Percentiles rank a stretch among this genome's conserved stretches.
Conservation (phyloP, 2,797 vertebrate genomes). For the Anguilla anguilla region DNA sequence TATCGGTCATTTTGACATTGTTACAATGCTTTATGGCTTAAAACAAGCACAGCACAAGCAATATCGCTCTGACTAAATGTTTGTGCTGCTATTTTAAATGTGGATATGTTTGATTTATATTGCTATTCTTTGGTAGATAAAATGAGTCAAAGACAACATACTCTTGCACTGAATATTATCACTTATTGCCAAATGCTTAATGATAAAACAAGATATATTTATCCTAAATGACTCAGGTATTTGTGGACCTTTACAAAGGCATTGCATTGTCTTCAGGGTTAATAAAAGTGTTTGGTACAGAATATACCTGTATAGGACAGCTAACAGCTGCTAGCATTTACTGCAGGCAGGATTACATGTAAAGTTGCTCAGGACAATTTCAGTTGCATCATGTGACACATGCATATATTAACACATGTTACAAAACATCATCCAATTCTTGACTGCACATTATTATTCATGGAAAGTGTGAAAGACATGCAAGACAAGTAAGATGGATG, state of each 20-base stretch:
- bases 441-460: no score
- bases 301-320: background rate
- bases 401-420: no score
- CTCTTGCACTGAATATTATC: background rate
- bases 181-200: background rate
- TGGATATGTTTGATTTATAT: background rate
- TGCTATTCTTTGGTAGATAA: background rate
- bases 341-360: background rate
- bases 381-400: background rate
- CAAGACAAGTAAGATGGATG: no score
- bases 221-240: background rate
- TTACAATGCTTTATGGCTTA: background rate
- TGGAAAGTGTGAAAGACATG: no score
- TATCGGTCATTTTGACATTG: constrained; percentile 4
- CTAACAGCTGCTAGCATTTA: background rate
- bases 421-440: no score
- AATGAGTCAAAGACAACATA: background rate
- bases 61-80: background rate
- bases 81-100: background rate
- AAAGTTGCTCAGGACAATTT: background rate
- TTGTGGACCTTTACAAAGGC: background rate
- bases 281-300: background rate
- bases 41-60: background rate
- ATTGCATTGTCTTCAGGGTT: background rate
- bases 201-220: background rate